These are phyloP conservation scores for Pardalotus punctatus DNA, from an alignment of 2,113 vertebrate species.

Conservation along the genomic window DNA sequence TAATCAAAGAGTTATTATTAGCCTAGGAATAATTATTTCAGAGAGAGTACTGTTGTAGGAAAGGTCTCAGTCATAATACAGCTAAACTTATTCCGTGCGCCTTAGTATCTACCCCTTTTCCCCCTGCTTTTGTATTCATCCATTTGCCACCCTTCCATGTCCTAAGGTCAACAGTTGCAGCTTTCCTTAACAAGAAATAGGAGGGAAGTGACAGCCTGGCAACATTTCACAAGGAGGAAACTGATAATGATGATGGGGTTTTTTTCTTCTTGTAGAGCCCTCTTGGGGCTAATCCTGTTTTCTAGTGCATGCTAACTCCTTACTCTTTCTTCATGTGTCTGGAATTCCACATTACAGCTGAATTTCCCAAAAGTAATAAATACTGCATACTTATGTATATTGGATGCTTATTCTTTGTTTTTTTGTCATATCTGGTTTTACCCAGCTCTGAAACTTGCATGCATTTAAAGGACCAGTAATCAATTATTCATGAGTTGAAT, in stretches of 20 bases:
- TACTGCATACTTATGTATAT: neutral
- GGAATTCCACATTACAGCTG: neutral
- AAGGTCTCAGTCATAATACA: neutral
- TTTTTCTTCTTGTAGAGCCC: neutral
- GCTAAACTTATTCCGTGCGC: neutral
- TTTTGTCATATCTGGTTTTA: neutral
- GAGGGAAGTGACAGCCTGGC: neutral
- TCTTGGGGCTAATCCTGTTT: neutral
- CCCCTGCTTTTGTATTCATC: neutral
- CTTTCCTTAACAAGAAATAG: neutral
- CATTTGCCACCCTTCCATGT: neutral
- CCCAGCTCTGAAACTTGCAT: neutral
- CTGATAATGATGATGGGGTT: neutral
- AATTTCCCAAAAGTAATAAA: neutral
- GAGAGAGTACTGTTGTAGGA: neutral
- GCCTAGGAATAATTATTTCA: neutral
- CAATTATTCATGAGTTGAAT: neutral
- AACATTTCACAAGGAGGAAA: neutral
- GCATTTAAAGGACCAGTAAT: neutral
- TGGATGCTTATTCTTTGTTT: neutral
- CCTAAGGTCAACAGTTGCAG: neutral
- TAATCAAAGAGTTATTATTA: neutral
- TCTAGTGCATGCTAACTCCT: neutral
- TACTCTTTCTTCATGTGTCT: neutral
- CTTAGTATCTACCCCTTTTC: neutral